Conservation (phyloP, 2,888 invertebrate species). For the Syritta pipiens region DNA sequence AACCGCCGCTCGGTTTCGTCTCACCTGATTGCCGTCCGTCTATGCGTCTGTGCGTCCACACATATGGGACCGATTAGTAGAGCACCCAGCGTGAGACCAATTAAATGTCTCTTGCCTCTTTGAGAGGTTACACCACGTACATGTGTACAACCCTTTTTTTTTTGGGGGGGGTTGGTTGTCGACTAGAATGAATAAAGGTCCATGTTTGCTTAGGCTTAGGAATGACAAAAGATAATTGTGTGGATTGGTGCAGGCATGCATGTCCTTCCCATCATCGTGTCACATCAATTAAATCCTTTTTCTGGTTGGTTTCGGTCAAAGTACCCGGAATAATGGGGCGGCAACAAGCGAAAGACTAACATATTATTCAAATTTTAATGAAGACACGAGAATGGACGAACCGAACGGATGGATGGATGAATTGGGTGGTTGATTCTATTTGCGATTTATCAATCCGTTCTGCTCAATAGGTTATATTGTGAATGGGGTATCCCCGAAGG, state of each 20-base stretch:
- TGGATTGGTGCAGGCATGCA: constrained; percentile 19
- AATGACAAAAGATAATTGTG: constrained; percentile 35
- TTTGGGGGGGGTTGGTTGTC: neutral
- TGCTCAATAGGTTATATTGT: constrained; percentile 64
- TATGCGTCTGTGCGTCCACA: neutral
- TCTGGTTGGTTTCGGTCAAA: constrained; percentile 65
- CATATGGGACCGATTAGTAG: constrained; percentile 33
- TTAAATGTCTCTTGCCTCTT: constrained; percentile 34
- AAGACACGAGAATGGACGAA: neutral
- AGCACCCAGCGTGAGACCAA: constrained; percentile 50
- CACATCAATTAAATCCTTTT: constrained; percentile 67
- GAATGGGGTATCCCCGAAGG: constrained; percentile 30
- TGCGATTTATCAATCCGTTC: constrained; percentile 64
- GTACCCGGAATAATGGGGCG: constrained; percentile 58
- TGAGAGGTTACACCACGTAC: neutral
- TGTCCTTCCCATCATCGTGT: constrained; percentile 36
- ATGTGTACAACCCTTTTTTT: neutral
- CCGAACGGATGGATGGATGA: constrained; percentile 10
- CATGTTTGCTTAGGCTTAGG: constrained; percentile 40
- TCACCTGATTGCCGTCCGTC: neutral
- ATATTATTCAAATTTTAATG: constrained; percentile 65
- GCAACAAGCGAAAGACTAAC: constrained; percentile 52
- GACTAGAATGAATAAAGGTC: neutral
- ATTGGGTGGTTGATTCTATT: constrained; percentile 58
- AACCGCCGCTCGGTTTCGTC: neutral